These are phyloP conservation scores for Leuctra nigra DNA, from an alignment of 2,888 invertebrate genomes.

Conservation along the genomic window DNA sequence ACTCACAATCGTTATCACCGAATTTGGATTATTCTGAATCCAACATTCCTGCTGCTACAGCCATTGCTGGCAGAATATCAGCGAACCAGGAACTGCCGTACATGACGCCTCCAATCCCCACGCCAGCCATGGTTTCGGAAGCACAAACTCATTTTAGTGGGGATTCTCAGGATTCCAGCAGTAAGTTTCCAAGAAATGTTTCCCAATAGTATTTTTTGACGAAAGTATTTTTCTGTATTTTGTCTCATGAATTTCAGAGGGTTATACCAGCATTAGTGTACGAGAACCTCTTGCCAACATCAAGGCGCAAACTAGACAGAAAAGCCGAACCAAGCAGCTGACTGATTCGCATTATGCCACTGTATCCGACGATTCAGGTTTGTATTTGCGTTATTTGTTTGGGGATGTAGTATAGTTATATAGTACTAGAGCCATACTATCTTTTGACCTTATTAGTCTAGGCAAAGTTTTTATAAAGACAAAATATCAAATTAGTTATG, in stretches of 20 bases:
- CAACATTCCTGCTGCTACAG: slow-evolving; percentile 78
- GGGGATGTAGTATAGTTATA: too few relatives aligned
- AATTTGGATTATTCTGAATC: slow-evolving; percentile 34
- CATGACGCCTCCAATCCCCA: slow-evolving; percentile 70
- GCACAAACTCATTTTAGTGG: slow-evolving; percentile 67
- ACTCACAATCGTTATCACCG: slow-evolving; percentile 34
- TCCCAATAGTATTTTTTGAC: too few relatives aligned
- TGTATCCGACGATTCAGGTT: slow-evolving; percentile 85
- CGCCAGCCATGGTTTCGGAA: slow-evolving; percentile 33
- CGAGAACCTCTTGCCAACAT: slow-evolving; percentile 79
- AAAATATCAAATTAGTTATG: too few relatives aligned
- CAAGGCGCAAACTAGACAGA: slow-evolving; percentile 53
- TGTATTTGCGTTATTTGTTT: too few relatives aligned
- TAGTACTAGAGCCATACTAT: too few relatives aligned
- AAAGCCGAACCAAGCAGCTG: slow-evolving; percentile 40
- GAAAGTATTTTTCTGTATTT: too few relatives aligned
- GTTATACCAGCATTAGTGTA: slow-evolving; percentile 87
- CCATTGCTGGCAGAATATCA: slow-evolving; percentile 77
- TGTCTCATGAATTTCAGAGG: too few relatives aligned
- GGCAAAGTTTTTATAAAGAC: too few relatives aligned
- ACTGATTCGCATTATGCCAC: slow-evolving; percentile 77
- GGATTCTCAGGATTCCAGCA: slow-evolving; percentile 83
- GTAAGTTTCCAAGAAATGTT: too few relatives aligned
- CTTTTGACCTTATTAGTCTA: too few relatives aligned
- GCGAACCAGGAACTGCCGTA: slow-evolving; percentile 85